Base-by-base conservation (phyloP, 2,888 invertebrate species). In the Meta bourneti region DNA sequence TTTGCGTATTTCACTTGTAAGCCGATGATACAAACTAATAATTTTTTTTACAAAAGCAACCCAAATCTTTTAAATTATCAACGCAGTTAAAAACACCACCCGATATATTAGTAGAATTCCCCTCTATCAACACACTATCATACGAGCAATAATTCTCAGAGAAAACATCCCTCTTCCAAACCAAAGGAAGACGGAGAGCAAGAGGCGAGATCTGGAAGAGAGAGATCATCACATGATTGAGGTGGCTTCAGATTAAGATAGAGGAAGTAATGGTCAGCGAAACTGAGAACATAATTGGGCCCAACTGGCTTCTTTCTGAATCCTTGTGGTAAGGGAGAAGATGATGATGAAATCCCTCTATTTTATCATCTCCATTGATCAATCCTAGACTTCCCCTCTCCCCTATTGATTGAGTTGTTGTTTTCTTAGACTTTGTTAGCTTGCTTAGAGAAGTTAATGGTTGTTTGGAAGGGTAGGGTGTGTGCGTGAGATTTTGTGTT, bases 141-240 rank as follows among this genome's bases (percentile, higher is more conserved):
- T 4, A 34, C 34, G 34, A 34, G 34, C 34, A 34, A 34, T 34
- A 34, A 34, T 34, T 34, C 34, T 34, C 34, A 61, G 8, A 9
- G 61, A 61, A 9, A 61, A 11, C 61, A 9, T 61, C 61, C 61
- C 61, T 16, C 11, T 16, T 6, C 13, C 11, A 9, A 61, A 61
- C 0, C 11, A 8, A 61, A 61, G 61, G 61, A 61, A 61, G 61
- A 61, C 16, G 11, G 61, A 61, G 61, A 61, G 61, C 11, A 7
- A 9, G 13, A 61, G 9, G 16, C 11, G 61, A 16, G 13, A 16
- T 8, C 61, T 11, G 16, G 16, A 16, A 61, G 61, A 61, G 61
- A 90, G 82, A 84, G 90, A 90, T 90, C 83, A 90, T 90, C 84
- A 84, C 79, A 34, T 90, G 90, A 90, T 90, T 69, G 90, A 90